phyloP scores from a whole-genome alignment of 2,113 vertebrate species.

The Micronisus gabar region DNA sequence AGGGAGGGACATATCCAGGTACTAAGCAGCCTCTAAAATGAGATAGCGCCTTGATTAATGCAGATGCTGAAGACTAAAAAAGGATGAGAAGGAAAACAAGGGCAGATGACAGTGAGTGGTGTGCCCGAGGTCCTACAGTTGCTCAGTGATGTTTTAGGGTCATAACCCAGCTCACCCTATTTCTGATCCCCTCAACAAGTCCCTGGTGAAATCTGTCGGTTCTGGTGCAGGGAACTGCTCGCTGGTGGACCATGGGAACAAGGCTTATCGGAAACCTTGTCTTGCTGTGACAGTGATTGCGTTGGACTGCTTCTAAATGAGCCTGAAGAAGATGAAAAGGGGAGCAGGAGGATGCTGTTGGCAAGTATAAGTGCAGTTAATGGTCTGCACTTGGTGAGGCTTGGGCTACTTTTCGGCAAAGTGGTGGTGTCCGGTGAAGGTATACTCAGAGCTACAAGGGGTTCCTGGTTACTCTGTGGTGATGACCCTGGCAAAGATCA shows the following conservation, averaged over 20 bases:
- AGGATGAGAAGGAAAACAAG: background rate
- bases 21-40: background rate
- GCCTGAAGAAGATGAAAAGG: background rate
- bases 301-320: background rate
- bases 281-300: background rate
- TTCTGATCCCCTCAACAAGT: background rate
- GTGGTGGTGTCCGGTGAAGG: background rate
- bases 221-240: background rate
- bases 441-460: accelerated
- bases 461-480: background rate
- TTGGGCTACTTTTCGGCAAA: background rate
- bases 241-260: accelerated
- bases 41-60: background rate
- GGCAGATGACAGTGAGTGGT: background rate
- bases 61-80: background rate
- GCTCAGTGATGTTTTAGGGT: background rate
- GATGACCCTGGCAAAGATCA: background rate
- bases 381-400: background rate
- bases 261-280: background rate
- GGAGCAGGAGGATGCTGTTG: background rate
- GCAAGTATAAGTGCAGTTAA: background rate
- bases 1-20: background rate
- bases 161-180: background rate
- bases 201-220: background rate
- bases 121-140: accelerated